phyloP scores from a whole-genome alignment of 2,113 vertebrate species.

The Protobothrops flavoviridis region DNA sequence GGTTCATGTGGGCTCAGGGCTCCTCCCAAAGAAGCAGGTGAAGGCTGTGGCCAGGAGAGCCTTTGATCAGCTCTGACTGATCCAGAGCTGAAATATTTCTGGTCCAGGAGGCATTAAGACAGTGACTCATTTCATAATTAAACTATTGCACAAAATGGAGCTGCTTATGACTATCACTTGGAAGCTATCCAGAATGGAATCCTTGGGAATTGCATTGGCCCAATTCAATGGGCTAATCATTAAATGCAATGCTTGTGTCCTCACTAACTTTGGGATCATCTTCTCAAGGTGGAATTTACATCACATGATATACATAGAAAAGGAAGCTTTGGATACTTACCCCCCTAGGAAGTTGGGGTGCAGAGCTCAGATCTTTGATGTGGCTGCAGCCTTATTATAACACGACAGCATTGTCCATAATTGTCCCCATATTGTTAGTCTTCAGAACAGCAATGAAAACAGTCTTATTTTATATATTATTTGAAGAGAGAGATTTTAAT shows the following conservation, averaged over 20 bases:
- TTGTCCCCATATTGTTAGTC: neutral
- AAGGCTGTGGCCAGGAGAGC: neutral
- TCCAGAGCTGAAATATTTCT: neutral
- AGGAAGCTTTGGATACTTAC: neutral
- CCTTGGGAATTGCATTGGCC: neutral
- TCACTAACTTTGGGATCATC: neutral
- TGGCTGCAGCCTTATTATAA: neutral
- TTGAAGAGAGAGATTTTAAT: neutral
- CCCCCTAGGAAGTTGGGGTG: neutral
- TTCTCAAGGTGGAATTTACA: neutral
- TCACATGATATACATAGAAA: neutral
- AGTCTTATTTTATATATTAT: neutral
- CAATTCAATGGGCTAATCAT: neutral
- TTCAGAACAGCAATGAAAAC: neutral
- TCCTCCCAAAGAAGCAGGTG: neutral
- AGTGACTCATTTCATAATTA: too few relatives aligned
- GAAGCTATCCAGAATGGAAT: neutral
- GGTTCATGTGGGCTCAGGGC: neutral
- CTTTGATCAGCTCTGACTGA: neutral
- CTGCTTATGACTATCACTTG: neutral
- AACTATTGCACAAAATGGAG: neutral
- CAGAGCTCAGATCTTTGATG: neutral
- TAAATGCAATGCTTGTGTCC: neutral
- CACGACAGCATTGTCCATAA: too few relatives aligned
- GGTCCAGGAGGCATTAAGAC: neutral